Evolutionary conservation across 2,888 invertebrate species (phyloP).

Genomic region (Elmis aenea): DNA sequence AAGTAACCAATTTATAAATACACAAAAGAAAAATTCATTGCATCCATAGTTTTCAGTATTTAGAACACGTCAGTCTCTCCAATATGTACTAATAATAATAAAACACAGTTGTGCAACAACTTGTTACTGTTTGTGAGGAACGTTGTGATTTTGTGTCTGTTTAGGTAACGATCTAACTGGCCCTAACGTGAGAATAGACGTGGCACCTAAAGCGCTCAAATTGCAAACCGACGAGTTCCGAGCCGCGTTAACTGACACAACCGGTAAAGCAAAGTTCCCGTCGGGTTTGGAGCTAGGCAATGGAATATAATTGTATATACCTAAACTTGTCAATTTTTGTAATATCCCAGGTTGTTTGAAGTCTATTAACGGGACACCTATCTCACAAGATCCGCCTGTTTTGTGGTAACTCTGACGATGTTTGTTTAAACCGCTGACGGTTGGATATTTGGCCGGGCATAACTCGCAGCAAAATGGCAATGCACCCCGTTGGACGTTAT

Average conservation of each 20-base stretch:
- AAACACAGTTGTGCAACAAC: no score
- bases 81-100: no score
- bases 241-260: constrained; percentile 59
- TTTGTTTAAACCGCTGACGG: constrained; percentile 52
- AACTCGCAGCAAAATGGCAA: constrained; percentile 60
- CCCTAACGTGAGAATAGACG: constrained; percentile 66
- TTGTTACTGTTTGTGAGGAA: no score
- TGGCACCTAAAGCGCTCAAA: constrained; percentile 63
- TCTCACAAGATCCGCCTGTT: constrained; percentile 55
- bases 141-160: constrained; percentile 19
- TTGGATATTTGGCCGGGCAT: constrained; percentile 69
- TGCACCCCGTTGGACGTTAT: constrained; percentile 21
- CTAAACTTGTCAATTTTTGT: constrained; percentile 59
- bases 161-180: constrained; percentile 52
- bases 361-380: constrained; percentile 70
- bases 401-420: constrained; percentile 63
- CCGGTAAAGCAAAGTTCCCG: constrained; percentile 65
- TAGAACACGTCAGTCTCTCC: no score
- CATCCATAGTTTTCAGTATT: no score
- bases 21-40: no score
- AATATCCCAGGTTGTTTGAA: constrained; percentile 63
- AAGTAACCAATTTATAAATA: no score
- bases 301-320: constrained; percentile 71
- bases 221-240: constrained; percentile 50
- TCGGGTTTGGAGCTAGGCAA: constrained; percentile 53